Evolutionary conservation across 2,113 vertebrate genomes (phyloP).

Genomic region (Rhinichthys klamathensis): DNA sequence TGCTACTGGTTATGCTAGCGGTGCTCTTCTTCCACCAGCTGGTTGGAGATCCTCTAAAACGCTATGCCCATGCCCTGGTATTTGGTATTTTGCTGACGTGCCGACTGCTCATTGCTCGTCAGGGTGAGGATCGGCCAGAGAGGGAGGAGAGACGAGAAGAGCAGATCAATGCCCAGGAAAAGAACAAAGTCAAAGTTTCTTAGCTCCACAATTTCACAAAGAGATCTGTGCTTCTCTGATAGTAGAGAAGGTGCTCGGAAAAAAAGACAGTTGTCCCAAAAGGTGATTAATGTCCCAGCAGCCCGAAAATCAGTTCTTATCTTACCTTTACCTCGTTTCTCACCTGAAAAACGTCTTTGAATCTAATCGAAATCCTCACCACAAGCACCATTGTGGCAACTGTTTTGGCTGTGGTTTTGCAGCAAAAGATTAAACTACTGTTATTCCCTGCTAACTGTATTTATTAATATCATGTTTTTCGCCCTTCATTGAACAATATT

Average conservation of each 20-base stretch:
- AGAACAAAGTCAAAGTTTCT: slow-evolving; percentile 95
- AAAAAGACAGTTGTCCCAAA: slow-evolving; percentile 62
- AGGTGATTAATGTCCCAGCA: slow-evolving; percentile 55
- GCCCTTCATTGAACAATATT: slow-evolving; percentile 29
- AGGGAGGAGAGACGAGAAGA: slow-evolving; percentile 84
- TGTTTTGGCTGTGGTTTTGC: slow-evolving; percentile 54
- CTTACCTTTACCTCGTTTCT: slow-evolving; percentile 52
- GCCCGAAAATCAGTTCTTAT: not conserved
- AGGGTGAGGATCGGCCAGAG: slow-evolving; percentile 87
- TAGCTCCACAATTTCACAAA: slow-evolving; percentile 68
- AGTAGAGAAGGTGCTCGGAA: slow-evolving; percentile 55
- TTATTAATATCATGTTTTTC: slow-evolving; percentile 47
- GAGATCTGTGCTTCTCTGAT: slow-evolving; percentile 60
- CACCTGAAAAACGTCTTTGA: slow-evolving; percentile 5
- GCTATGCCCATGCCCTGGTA: slow-evolving; percentile 94
- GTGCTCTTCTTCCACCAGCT: slow-evolving; percentile 98
- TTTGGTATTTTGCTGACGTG: slow-evolving; percentile 98
- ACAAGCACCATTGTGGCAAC: slow-evolving; percentile 65
- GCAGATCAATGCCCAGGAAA: slow-evolving; percentile 82
- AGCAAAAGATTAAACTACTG: slow-evolving; percentile 43
- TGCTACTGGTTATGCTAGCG: slow-evolving; percentile 91
- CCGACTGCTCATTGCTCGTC: slow-evolving; percentile 92
- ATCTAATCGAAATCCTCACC: not conserved
- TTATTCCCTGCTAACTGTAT: slow-evolving; percentile 31
- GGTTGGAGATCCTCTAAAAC: slow-evolving; percentile 95